phyloP scores from a whole-genome alignment of 2,888 invertebrate genomes.

The Ormia ochracea region DNA sequence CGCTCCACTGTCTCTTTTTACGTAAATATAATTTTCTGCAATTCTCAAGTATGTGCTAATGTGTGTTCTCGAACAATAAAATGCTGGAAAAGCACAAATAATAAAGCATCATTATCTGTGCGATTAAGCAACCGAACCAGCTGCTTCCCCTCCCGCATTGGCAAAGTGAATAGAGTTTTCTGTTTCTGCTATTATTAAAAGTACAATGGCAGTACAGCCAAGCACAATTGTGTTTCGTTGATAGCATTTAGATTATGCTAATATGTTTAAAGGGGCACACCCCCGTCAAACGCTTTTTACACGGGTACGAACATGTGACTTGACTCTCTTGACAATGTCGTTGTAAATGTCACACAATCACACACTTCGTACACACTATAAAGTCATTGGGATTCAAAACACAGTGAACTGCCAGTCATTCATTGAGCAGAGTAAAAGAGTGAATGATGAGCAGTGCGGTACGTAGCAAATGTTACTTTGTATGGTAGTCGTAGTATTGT shows the following conservation, averaged over 20 bases:
- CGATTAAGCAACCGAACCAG: conserved; percentile 65
- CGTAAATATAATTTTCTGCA: background rate
- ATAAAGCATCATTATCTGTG: conserved; percentile 66
- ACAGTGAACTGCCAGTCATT: conserved; percentile 60
- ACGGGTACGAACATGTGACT: too few relatives aligned
- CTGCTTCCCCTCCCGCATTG: conserved; percentile 53
- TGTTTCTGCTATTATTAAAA: background rate
- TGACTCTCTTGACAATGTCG: conserved; percentile 26
- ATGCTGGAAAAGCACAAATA: conserved; percentile 64
- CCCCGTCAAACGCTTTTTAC: background rate
- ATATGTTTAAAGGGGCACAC: conserved; percentile 43
- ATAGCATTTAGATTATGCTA: conserved; percentile 60
- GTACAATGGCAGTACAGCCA: background rate
- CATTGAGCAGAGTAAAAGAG: conserved; percentile 21
- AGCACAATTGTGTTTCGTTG: background rate
- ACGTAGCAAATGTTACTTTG: conserved; percentile 30
- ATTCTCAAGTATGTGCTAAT: background rate
- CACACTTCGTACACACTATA: background rate
- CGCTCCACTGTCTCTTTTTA: background rate
- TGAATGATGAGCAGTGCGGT: conserved; percentile 22
- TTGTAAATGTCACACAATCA: background rate
- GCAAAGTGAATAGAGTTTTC: background rate
- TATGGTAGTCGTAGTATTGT: background rate
- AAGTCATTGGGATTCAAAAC: conserved; percentile 61
- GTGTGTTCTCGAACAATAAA: conserved; percentile 52